Conservation (phyloP, 2,113 vertebrate species). For the Lepus timidus region DNA sequence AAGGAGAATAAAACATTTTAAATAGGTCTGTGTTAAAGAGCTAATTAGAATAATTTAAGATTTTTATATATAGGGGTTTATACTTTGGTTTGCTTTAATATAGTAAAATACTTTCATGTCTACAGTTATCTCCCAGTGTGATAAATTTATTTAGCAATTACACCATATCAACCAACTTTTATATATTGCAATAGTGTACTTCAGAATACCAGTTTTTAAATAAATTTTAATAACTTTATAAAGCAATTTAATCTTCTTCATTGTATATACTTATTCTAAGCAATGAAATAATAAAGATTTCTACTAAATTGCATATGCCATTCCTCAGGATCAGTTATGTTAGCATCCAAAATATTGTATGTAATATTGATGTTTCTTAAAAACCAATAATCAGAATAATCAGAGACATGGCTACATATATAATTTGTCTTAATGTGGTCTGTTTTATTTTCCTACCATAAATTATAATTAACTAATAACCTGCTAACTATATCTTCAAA, state of each 20-base stretch:
- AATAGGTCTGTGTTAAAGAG: conserved; percentile 19
- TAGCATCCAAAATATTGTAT: neutral
- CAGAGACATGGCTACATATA: neutral
- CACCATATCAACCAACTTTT: neutral
- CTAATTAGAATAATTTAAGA: conserved; percentile 27
- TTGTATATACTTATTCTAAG: neutral
- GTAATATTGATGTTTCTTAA: neutral
- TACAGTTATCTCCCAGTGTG: neutral
- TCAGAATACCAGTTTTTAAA: conserved; percentile 15
- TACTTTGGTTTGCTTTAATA: neutral
- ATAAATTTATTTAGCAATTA: conserved; percentile 38
- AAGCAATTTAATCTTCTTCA: conserved; percentile 8
- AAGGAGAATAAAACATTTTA: conserved; percentile 46
- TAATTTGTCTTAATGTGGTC: neutral
- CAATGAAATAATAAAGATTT: conserved; percentile 19
- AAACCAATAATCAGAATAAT: neutral
- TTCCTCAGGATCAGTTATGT: conserved; percentile 27
- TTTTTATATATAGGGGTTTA: neutral
- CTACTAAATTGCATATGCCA: neutral
- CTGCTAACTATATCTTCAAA: conserved; percentile 22
- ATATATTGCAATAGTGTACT: neutral
- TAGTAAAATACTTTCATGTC: conserved; percentile 49
- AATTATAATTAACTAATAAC: conserved; percentile 29
- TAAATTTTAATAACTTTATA: conserved; percentile 24
- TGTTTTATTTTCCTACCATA: conserved; percentile 38